Evolutionary conservation across 2,113 vertebrate genomes (phyloP), one percentile per base, ranked within the genome.

Genomic region (Hippopotamus amphibius): DNA sequence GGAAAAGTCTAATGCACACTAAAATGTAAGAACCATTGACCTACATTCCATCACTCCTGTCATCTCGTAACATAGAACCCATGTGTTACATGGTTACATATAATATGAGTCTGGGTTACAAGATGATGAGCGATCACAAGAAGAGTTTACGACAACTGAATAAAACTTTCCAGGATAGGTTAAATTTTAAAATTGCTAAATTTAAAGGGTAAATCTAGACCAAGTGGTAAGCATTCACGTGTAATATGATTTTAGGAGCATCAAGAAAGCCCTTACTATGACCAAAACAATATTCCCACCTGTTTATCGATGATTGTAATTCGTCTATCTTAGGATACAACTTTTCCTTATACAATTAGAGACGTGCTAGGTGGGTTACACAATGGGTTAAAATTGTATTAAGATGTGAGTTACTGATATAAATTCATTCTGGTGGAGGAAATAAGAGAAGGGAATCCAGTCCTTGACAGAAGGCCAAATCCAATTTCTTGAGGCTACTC

Each of bases 301-400:
- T 57, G 10, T 81, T 92, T 86, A 80, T 69, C 77, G 43, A 48
- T 55, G 69, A 7, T 33, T 90, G 48, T 21, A 93, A 82, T 79
- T 90, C 53, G 30, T 92, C 79, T 77, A 85, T 16, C 53, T 82
- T 30, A 37, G 22, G 19, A 43, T 85, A 71, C 5, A 53, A 84
- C 43, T 81, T 97, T 95, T 88, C 15, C 22, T 85, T 53, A 72
- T 19, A 63, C 12, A 93, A 65, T 77, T 94, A 84, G 30, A 93
- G 14, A 90, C 46, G 74, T 2, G 10, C 0, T 37, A 33, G 43
- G 50, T 43, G 37, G 14, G 30, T 33, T 6, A 88, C 1, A 65
- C 50, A 93, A 48, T 87, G 30, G 1, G 5, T 74, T 93, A 80
- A 85, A 84, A 85, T 55, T 83, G 21, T 19, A 81, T 22, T 76